Evolutionary conservation across 2,113 vertebrate species (phyloP).

Genomic region (Calidris pugnax): DNA sequence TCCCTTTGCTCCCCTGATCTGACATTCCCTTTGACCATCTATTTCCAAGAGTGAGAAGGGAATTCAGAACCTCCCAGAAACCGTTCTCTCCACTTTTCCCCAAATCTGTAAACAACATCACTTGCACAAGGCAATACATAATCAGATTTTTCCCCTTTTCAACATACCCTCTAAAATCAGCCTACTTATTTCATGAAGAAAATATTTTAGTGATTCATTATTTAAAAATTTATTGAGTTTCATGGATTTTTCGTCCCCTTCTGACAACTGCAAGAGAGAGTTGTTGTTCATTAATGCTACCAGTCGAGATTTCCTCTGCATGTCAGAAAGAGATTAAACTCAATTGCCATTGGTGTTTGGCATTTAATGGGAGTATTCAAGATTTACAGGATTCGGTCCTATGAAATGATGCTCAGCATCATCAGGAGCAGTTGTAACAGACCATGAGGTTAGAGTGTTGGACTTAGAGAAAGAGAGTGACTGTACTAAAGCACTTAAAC

Average conservation of each 20-base stretch:
- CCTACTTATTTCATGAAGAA: neutral
- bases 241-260: neutral
- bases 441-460: neutral
- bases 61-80: neutral
- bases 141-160: neutral
- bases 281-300: neutral
- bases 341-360: neutral
- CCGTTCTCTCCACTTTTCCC: neutral
- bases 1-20: neutral
- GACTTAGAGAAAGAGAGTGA: neutral
- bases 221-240: neutral
- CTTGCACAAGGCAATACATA: neutral
- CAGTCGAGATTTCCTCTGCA: neutral
- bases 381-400: neutral
- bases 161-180: neutral
- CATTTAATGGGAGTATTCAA: neutral
- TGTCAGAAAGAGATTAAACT: neutral
- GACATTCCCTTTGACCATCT: neutral
- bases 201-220: conserved; percentile 7
- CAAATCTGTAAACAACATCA: neutral
- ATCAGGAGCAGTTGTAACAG: neutral
- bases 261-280: neutral
- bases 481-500: neutral
- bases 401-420: neutral
- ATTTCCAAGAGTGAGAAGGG: neutral